Evolutionary conservation across 2,113 vertebrate genomes (phyloP), one percentile per base, ranked within the genome.

Genomic region (Passerina amoena): DNA sequence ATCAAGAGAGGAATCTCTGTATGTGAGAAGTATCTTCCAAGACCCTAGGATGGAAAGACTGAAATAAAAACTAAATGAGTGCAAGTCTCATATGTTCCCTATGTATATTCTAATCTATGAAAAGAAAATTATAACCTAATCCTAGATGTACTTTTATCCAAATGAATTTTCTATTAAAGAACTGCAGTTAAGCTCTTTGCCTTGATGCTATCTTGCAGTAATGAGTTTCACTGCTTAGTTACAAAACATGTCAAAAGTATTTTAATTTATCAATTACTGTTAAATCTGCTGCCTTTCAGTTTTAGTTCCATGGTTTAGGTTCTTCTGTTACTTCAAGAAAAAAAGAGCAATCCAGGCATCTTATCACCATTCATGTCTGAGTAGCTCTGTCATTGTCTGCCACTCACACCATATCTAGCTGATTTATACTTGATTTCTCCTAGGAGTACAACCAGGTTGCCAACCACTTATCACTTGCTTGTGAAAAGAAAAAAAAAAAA

Each of bases 121-220:
- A 77, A 92, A 83, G 31, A 88, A 95, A 93, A 83, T 70, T 65
- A 85, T 82, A 86, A 65, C 54, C 73, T 91, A 94, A 95, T 94
- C 68, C 82, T 92, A 44, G 63, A 92, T 71, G 71, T 66, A 69
- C 71, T 94, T 96, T 90, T 83, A 96, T 77, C 64, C 75, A 81
- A 51, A 88, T 64, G 14, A 82, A 92, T 92, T 94, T 90, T 92
- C 68, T 90, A 63, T 63, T 88, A 94, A 94, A 90, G 9, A 88
- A 47, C 38, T 81, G 42, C 76, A 86, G 86, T 89, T 90, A 93
- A 93, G 76, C 64, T 71, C 79, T 83, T 75, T 51, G 56, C 68
- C 60, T 90, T 71, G 82, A 96, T 88, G 60, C 9, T 92, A 92
- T 71, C 90, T 93, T 48, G 25, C 1, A 0, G 56, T 81, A 92